Conservation (phyloP, 2,888 invertebrate genomes). For the Hemicrepidius hirtus region DNA sequence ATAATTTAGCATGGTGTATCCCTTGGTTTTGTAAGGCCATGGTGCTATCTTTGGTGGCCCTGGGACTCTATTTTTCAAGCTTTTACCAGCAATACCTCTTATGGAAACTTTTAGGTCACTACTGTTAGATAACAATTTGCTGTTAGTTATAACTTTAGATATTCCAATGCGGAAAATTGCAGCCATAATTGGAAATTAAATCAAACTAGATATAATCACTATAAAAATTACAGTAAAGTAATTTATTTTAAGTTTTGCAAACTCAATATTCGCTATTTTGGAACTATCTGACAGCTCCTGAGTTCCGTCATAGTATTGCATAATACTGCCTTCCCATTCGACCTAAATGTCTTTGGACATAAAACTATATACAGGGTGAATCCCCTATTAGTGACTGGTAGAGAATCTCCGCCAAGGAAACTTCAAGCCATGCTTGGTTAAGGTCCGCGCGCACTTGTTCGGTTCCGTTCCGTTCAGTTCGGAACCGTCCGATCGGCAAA, state of each 20-base stretch:
- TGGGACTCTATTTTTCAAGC: conserved; percentile 73
- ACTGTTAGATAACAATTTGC: conserved; percentile 35
- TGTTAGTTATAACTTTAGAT: conserved; percentile 32
- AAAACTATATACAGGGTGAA: not conserved
- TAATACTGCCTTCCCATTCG: conserved; percentile 3
- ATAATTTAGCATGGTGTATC: conserved; percentile 71
- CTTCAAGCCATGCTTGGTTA: too few species aligned
- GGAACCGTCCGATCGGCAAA: too few species aligned
- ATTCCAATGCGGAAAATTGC: conserved; percentile 50
- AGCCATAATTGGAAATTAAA: conserved; percentile 43
- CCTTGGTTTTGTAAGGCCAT: conserved; percentile 84
- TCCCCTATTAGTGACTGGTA: too few species aligned
- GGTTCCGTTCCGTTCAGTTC: too few species aligned
- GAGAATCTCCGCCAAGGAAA: too few species aligned
- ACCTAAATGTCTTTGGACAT: not conserved
- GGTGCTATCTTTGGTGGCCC: conserved; percentile 78
- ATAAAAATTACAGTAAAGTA: not conserved
- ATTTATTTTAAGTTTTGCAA: not conserved
- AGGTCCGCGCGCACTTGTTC: too few species aligned
- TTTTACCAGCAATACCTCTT: conserved; percentile 71
- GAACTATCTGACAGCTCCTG: conserved; percentile 10
- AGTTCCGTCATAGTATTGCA: conserved; percentile 4
- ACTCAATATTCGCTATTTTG: not conserved
- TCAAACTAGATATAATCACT: not conserved
- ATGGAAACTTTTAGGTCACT: conserved; percentile 46